A percentile compares a stretch with the other conserved stretches of the same genome.
phyloP scores from a whole-genome alignment of 2,888 invertebrate species.

The Cheiracanthium punctorium region DNA sequence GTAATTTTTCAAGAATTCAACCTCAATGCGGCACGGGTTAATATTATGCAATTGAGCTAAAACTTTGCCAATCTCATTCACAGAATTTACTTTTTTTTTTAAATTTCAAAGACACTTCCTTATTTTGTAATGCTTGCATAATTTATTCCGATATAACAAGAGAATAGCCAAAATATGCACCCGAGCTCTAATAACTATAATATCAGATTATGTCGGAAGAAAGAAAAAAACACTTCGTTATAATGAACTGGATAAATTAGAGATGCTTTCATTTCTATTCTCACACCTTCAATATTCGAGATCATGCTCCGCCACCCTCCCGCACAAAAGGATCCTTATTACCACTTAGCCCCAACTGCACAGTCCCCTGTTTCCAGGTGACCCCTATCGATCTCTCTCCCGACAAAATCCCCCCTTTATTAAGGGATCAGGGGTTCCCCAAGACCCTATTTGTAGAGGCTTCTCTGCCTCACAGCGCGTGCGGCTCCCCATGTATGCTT shows the following conservation, averaged over 20 bases:
- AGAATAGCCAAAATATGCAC: no score
- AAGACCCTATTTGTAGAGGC: slow-evolving; percentile 56
- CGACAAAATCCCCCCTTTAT: slow-evolving; percentile 50
- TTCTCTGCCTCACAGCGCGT: slow-evolving; percentile 25
- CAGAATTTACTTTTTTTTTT: no score
- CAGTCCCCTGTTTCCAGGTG: slow-evolving; percentile 34
- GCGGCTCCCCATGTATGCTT: slow-evolving; percentile 40
- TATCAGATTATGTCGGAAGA: no score
- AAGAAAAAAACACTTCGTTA: no score
- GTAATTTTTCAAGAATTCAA: no score
- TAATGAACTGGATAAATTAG: background rate
- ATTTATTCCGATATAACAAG: no score
- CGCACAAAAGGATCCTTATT: background rate
- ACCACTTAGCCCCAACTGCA: slow-evolving; percentile 12
- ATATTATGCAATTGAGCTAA: no score
- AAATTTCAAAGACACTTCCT: no score
- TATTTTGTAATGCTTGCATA: no score
- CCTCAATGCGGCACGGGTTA: no score
- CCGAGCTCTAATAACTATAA: no score
- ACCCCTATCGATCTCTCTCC: slow-evolving; percentile 28
- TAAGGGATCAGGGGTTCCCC: slow-evolving; percentile 46
- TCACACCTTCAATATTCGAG: background rate
- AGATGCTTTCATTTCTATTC: background rate
- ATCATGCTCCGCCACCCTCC: background rate
- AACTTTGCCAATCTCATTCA: no score